Conservation (phyloP, 2,888 invertebrate genomes). For the Ligdia adustata region DNA sequence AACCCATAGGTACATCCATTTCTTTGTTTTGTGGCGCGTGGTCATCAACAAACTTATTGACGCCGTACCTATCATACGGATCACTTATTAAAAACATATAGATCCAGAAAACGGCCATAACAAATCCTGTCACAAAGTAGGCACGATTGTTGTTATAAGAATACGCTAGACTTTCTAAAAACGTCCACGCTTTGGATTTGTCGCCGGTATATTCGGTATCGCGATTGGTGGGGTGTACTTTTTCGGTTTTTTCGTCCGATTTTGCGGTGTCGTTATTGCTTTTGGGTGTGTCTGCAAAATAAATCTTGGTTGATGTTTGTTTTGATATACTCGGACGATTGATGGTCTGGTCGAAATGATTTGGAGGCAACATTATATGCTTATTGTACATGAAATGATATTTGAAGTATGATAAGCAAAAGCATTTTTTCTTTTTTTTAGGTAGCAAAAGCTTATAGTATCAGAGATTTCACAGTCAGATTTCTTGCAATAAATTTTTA, state of each 20-base stretch:
- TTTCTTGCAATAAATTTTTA: too few relatives aligned
- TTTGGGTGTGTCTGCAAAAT: slow-evolving; percentile 72
- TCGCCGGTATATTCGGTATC: slow-evolving; percentile 54
- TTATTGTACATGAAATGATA: too few relatives aligned
- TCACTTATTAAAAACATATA: slow-evolving; percentile 39
- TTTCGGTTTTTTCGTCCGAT: slow-evolving; percentile 45
- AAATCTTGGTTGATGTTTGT: slow-evolving; percentile 46
- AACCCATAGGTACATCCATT: slow-evolving; percentile 59
- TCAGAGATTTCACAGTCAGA: too few relatives aligned
- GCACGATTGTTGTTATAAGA: slow-evolving; percentile 52
- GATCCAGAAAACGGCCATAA: slow-evolving; percentile 42
- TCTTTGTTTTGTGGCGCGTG: slow-evolving; percentile 31
- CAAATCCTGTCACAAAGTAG: slow-evolving; percentile 60
- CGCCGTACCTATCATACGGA: slow-evolving; percentile 44
- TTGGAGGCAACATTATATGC: too few relatives aligned
- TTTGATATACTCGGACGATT: slow-evolving; percentile 2
- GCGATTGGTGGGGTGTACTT: slow-evolving; percentile 65
- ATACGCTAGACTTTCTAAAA: slow-evolving; percentile 61
- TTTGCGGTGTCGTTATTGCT: slow-evolving; percentile 39
- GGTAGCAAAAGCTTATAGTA: too few relatives aligned
- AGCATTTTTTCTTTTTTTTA: too few relatives aligned
- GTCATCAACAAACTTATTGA: slow-evolving; percentile 42
- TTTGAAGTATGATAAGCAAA: too few relatives aligned
- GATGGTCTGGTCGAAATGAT: neutral
- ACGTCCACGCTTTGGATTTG: slow-evolving; percentile 54